Evolutionary conservation across 2,888 invertebrate genomes (phyloP).

Genomic region (Rhopalosiphum nymphaeae): DNA sequence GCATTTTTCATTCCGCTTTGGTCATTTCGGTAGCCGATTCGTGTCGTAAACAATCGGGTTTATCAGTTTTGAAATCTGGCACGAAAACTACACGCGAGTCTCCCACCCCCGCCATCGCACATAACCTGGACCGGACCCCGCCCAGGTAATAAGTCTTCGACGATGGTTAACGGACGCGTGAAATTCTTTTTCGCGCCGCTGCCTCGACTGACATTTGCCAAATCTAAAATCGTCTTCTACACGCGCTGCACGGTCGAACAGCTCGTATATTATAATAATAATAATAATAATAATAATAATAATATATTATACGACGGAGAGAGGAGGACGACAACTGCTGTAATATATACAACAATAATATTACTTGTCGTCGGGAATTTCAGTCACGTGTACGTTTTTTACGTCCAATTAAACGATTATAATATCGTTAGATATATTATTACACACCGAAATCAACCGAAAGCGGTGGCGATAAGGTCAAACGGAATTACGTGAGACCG

Average conservation of each 20-base stretch:
- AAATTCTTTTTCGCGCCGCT: neutral
- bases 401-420: neutral
- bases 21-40: constrained; percentile 58
- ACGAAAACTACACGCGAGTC: neutral
- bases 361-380: neutral
- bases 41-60: constrained; percentile 59
- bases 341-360: neutral
- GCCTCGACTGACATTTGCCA: constrained; percentile 12
- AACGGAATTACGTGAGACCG: neutral
- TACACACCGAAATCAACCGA: neutral
- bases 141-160: constrained; percentile 7
- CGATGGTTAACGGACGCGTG: constrained; percentile 14
- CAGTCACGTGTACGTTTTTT: neutral
- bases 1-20: constrained; percentile 14
- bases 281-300: neutral
- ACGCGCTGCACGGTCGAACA: neutral
- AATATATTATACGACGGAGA: neutral
- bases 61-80: constrained; percentile 43
- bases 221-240: neutral
- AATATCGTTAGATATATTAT: neutral
- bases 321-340: neutral
- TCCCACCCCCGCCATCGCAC: neutral
- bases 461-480: neutral
- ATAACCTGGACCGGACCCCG: neutral
- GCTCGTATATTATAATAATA: neutral